phyloP scores from a whole-genome alignment of 2,888 invertebrate species.

The Auanema freiburgensis region DNA sequence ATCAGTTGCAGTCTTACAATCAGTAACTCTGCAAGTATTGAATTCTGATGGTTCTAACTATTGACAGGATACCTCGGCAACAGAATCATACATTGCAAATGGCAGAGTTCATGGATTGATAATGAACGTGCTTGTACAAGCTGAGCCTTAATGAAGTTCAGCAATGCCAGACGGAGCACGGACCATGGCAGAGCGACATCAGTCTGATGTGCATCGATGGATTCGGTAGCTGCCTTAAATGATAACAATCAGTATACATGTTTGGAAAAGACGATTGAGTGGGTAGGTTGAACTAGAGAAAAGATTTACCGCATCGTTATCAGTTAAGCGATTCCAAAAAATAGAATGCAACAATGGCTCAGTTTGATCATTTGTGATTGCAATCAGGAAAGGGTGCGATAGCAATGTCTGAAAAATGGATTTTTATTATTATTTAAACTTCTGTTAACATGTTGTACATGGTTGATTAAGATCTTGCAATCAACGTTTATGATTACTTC shows the following conservation, averaged over 20 bases:
- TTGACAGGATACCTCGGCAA: constrained; percentile 27
- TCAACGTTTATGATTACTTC: constrained; percentile 47
- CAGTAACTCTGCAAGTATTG: constrained; percentile 18
- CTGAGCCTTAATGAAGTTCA: constrained; percentile 44
- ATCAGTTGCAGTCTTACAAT: constrained; percentile 20
- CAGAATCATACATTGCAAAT: constrained; percentile 48
- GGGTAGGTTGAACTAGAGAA: background rate
- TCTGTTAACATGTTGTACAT: constrained; percentile 28
- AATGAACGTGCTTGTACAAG: constrained; percentile 39
- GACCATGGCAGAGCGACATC: constrained; percentile 25
- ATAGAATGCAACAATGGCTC: constrained; percentile 52
- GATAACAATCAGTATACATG: too few relatives aligned
- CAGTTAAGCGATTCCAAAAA: constrained; percentile 47
- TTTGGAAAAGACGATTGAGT: too few relatives aligned
- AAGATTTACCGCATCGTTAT: constrained; percentile 22
- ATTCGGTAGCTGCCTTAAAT: background rate
- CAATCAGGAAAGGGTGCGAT: constrained; percentile 50
- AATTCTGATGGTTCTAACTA: constrained; percentile 1
- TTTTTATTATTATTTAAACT: constrained; percentile 7
- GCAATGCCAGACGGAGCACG: constrained; percentile 30
- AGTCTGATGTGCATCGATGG: background rate
- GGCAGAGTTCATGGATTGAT: constrained; percentile 35
- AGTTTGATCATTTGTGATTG: constrained; percentile 54
- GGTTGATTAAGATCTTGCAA: constrained; percentile 36
- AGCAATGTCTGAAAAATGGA: constrained; percentile 31